Conservation (phyloP, 2,888 invertebrate species). For the Macrosiphum euphorbiae region DNA sequence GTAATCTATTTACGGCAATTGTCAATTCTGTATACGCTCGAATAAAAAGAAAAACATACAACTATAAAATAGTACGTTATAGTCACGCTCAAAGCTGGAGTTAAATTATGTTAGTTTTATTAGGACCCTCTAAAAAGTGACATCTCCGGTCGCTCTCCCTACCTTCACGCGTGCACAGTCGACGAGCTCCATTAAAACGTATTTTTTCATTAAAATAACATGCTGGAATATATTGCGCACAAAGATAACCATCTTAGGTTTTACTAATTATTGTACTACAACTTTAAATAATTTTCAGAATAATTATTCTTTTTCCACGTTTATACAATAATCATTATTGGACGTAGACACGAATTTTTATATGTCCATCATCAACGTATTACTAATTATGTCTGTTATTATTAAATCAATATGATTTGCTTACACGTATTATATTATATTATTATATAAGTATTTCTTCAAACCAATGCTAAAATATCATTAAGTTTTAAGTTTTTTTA, state of each 20-base stretch:
- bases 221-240: background rate
- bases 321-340: background rate
- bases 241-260: background rate
- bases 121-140: background rate
- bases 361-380: background rate
- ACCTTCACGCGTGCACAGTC: background rate
- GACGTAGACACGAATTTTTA: background rate
- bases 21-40: background rate
- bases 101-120: background rate
- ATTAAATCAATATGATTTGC: background rate
- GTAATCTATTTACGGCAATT: background rate
- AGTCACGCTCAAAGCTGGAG: background rate
- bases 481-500: background rate
- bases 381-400: background rate
- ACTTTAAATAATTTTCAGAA: background rate
- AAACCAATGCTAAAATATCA: background rate
- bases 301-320: background rate
- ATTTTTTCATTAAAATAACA: background rate
- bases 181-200: background rate
- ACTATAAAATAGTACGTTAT: background rate
- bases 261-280: background rate
- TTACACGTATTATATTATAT: background rate
- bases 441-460: background rate
- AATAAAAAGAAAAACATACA: background rate
- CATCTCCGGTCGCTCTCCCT: background rate